Evolutionary conservation across 2,797 vertebrate genomes (phyloP).

Genomic region (Anguilla pacifica): DNA sequence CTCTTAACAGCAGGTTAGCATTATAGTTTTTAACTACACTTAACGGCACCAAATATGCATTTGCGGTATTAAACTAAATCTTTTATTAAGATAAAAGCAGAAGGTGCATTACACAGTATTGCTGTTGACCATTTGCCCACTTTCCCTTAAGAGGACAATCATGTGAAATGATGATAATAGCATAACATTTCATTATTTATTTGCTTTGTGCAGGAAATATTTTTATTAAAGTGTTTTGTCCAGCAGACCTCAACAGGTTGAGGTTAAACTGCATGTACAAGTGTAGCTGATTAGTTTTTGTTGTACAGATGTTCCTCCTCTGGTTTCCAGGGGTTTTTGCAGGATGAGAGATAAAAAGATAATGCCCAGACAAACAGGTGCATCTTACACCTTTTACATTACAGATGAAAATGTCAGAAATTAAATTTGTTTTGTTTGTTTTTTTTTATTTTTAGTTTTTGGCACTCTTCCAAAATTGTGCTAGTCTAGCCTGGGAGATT

Average conservation of each 20-base stretch:
- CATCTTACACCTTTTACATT: slow-evolving; percentile 19
- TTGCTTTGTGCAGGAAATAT: slow-evolving; percentile 30
- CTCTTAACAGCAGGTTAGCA: slow-evolving; percentile 74
- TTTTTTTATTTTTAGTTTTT: background rate
- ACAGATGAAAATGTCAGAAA: slow-evolving; percentile 2
- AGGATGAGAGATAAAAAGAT: background rate
- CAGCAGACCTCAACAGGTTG: slow-evolving; percentile 56
- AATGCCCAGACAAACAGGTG: slow-evolving; percentile 22
- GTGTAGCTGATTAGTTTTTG: slow-evolving; percentile 53
- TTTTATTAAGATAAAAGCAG: slow-evolving; percentile 71
- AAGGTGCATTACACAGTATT: slow-evolving; percentile 61
- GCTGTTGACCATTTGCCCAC: slow-evolving; percentile 40
- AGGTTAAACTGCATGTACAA: slow-evolving; percentile 55
- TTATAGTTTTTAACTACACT: slow-evolving; percentile 76
- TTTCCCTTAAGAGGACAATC: slow-evolving; percentile 29
- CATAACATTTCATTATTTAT: slow-evolving; percentile 51
- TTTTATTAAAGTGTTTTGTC: slow-evolving; percentile 36
- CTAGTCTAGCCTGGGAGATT: background rate
- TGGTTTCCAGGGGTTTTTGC: slow-evolving; percentile 4
- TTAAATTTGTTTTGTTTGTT: background rate
- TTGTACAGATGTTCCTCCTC: slow-evolving; percentile 58
- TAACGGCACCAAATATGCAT: slow-evolving; percentile 67
- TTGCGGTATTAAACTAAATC: slow-evolving; percentile 71
- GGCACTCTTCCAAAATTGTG: slow-evolving; percentile 13
- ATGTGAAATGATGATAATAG: slow-evolving; percentile 40